Evolutionary conservation across 1,140 invertebrate genomes (phyloP).

Genomic region (Acromyrmex charruanus): DNA sequence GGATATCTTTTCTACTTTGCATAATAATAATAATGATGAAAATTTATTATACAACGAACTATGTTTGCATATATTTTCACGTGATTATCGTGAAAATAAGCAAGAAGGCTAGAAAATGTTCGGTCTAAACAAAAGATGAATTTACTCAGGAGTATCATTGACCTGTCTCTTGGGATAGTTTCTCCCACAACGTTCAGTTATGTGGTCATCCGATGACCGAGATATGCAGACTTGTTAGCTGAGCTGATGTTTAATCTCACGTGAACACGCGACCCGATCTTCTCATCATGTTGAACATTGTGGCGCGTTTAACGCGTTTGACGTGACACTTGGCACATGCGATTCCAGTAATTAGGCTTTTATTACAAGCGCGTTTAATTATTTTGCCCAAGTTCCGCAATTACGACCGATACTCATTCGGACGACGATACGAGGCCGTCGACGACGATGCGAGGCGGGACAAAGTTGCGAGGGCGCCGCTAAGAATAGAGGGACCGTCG

Average conservation of each 20-base stretch:
- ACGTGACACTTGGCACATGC: constrained; percentile 47
- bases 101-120: neutral
- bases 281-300: neutral
- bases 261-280: constrained; percentile 42
- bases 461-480: constrained; percentile 54
- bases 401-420: constrained; percentile 12
- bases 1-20: neutral
- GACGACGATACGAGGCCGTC: neutral
- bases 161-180: constrained; percentile 9
- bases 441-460: constrained; percentile 16
- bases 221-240: constrained; percentile 46
- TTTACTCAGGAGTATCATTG: constrained; percentile 34
- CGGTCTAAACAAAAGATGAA: constrained; percentile 1
- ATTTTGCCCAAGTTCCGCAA: constrained; percentile 19
- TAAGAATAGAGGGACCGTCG: constrained; percentile 51
- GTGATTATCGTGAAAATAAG: constrained; percentile 5
- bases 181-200: neutral
- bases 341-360: constrained; percentile 40
- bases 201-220: constrained; percentile 33
- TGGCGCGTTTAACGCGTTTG: constrained; percentile 4
- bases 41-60: neutral
- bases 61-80: neutral
- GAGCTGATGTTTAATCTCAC: constrained; percentile 57
- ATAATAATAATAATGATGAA: neutral
- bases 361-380: constrained; percentile 55